phyloP scores from a whole-genome alignment of 1,140 invertebrate genomes.

The Euglossa dilemma region DNA sequence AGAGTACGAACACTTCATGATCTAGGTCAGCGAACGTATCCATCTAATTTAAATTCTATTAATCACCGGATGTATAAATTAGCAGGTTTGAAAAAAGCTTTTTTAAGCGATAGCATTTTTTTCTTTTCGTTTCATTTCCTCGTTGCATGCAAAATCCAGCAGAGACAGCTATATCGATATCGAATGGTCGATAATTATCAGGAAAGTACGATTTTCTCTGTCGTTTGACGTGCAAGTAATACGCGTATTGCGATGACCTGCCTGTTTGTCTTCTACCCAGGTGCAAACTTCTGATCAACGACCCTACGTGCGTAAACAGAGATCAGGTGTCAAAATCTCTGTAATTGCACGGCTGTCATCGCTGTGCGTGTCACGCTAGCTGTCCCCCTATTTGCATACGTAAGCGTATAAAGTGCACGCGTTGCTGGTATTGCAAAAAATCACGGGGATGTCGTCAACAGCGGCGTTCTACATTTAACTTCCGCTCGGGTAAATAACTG shows the following conservation, averaged over 20 bases:
- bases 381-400: slow-evolving; percentile 14
- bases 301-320: slow-evolving; percentile 15
- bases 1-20: not conserved
- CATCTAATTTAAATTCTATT: not conserved
- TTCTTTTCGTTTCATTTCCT: too few species aligned
- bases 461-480: slow-evolving; percentile 23
- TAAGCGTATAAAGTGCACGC: slow-evolving; percentile 10
- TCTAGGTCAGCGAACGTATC: not conserved
- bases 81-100: not conserved
- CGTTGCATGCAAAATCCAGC: too few species aligned
- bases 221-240: not conserved
- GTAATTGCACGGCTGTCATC: slow-evolving; percentile 13
- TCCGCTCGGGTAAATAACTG: slow-evolving; percentile 11
- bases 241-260: too few species aligned
- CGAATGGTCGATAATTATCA: too few species aligned
- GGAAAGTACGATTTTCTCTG: not conserved
- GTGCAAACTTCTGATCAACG: slow-evolving; percentile 11
- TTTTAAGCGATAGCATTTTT: too few species aligned
- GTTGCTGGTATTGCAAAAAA: not conserved
- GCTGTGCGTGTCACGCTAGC: not conserved
- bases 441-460: slow-evolving; percentile 24
- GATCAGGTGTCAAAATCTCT: slow-evolving; percentile 30
- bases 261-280: not conserved
- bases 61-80: not conserved
- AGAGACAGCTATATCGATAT: too few species aligned